These are phyloP conservation scores for Willisornis vidua DNA, from an alignment of 2,113 vertebrate genomes.

Conservation along the genomic window DNA sequence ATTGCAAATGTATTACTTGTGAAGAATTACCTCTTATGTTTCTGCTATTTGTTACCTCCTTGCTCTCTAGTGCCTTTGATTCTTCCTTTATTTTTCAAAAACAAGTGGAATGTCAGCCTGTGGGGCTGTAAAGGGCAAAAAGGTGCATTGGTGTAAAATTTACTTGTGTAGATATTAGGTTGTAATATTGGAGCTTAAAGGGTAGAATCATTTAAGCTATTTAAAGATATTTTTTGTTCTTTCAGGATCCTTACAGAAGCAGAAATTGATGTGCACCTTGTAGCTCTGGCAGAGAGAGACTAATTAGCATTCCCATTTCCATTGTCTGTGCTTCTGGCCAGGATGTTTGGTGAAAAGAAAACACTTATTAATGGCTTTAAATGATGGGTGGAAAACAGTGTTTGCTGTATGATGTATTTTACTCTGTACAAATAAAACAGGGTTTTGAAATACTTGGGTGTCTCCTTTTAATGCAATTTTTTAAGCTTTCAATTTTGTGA, in stretches of 20 bases:
- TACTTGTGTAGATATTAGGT: background rate
- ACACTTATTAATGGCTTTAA: constrained; percentile 59
- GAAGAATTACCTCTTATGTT: background rate
- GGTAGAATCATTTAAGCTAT: background rate
- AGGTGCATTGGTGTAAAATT: background rate
- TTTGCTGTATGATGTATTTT: constrained; percentile 70
- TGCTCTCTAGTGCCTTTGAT: background rate
- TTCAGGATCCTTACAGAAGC: constrained; percentile 92
- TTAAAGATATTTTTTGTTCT: constrained; percentile 35
- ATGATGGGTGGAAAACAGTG: constrained; percentile 56
- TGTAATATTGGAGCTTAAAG: background rate
- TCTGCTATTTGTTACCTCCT: background rate
- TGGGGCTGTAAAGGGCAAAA: background rate
- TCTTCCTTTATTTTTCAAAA: constrained; percentile 4
- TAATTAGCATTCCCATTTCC: constrained; percentile 70
- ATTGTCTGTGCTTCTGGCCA: constrained; percentile 50
- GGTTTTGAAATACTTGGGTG: constrained; percentile 74
- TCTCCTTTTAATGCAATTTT: background rate
- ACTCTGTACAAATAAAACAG: constrained; percentile 82
- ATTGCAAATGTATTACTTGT: background rate
- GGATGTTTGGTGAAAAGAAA: constrained; percentile 62
- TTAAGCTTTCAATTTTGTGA: background rate
- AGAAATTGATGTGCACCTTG: constrained; percentile 90
- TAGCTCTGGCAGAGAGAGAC: constrained; percentile 94
- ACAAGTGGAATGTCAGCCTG: background rate